These are phyloP conservation scores for Papilio gigon DNA, from an alignment of 2,888 invertebrate genomes.

Conservation along the genomic window DNA sequence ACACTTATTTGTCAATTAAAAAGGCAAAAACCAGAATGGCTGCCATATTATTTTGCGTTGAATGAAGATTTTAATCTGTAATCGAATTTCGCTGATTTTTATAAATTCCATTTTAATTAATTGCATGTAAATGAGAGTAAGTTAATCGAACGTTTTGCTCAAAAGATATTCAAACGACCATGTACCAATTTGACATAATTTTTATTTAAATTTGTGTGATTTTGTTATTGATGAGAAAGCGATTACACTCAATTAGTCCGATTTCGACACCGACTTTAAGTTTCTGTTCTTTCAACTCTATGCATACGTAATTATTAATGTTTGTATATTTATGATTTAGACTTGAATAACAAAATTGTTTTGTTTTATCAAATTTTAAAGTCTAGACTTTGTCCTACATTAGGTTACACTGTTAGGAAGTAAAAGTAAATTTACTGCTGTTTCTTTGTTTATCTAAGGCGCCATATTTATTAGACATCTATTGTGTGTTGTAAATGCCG, in stretches of 20 bases:
- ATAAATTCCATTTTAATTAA: background rate
- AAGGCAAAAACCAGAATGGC: background rate
- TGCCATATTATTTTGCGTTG: background rate
- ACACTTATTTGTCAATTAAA: conserved; percentile 16
- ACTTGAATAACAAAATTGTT: background rate
- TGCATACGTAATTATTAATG: background rate
- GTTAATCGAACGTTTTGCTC: background rate
- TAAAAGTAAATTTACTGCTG: too few relatives aligned
- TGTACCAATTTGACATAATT: background rate
- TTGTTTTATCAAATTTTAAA: background rate
- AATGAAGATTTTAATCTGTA: background rate
- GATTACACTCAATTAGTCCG: too few relatives aligned
- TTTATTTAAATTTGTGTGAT: too few relatives aligned
- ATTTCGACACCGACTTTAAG: too few relatives aligned
- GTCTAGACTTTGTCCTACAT: background rate
- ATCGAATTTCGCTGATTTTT: background rate
- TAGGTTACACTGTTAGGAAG: background rate
- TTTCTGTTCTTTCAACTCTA: background rate
- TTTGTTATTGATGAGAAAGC: too few relatives aligned
- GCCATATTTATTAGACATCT: background rate
- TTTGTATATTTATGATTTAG: background rate
- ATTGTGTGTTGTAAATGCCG: too few relatives aligned
- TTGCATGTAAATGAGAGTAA: background rate
- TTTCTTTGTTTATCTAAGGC: too few relatives aligned
- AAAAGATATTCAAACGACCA: background rate